phyloP scores from a whole-genome alignment of 2,113 vertebrate species.

The Cynoglossus semilaevis region DNA sequence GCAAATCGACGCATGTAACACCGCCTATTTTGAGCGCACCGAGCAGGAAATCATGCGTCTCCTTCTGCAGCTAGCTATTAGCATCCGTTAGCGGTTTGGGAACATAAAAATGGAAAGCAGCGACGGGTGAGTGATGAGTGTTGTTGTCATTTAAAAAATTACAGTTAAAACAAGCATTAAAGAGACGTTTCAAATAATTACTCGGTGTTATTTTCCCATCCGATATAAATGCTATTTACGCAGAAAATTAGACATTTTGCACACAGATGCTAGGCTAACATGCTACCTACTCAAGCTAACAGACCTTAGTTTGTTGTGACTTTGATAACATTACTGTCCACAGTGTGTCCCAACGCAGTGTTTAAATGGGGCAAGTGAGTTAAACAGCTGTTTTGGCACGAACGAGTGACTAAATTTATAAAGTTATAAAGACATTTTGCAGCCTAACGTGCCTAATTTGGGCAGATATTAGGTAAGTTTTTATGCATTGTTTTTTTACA shows the following conservation, averaged over 20 bases:
- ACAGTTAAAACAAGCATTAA: neutral
- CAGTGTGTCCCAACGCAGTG: neutral
- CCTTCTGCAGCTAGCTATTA: slow-evolving; percentile 29
- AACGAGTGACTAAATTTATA: no score
- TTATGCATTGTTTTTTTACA: no score
- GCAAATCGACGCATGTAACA: neutral
- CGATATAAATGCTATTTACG: neutral
- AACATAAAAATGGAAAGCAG: slow-evolving; percentile 49
- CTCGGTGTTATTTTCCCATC: neutral
- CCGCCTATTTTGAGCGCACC: slow-evolving; percentile 36
- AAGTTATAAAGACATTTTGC: no score
- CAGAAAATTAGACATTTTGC: neutral
- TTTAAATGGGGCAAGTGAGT: neutral
- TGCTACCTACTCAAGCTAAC: slow-evolving; percentile 12
- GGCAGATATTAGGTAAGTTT: no score
- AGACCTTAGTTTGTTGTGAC: neutral
- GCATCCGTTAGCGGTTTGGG: slow-evolving; percentile 27
- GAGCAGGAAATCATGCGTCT: slow-evolving; percentile 1
- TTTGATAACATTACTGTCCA: neutral
- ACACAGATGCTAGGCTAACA: slow-evolving; percentile 52
- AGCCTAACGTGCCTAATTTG: no score
- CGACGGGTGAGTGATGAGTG: slow-evolving; percentile 51
- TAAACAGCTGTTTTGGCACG: neutral
- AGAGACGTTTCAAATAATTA: neutral
- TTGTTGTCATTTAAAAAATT: neutral